Base-by-base conservation (phyloP, 2,797 vertebrate species). In the Hylomyscus alleni region DNA sequence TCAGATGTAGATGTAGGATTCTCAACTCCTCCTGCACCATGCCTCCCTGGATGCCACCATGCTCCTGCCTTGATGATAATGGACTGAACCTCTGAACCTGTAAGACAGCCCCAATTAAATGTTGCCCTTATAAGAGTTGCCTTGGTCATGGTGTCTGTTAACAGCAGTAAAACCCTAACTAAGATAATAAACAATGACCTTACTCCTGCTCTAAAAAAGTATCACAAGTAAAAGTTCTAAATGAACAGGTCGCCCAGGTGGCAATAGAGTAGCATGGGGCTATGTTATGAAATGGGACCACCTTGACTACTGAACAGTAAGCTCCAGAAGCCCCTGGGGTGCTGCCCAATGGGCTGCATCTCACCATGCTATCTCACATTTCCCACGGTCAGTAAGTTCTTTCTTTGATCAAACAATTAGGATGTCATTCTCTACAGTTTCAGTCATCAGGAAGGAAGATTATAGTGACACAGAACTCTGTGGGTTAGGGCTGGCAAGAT, bases 381-480 rank as follows among this genome's bases (percentile, higher is more conserved):
- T 82, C 4, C 15, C 14, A 13, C 29, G 6, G 44, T 90, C 60
- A 84, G 4, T 60, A 47, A 20, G 3, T 75, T 82, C 83, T 81
- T 54, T 44, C 40, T 96, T 84, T 65, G 76, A 52, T 54, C 83
- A 78, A 31, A 6, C 69, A 52, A 84, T 20, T 62, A 13, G 93
- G 84, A 72, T 58, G 67, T 22, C 19, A 13, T 80, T 62, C 91
- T 91, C 10, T 80, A 37, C 22, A 54, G 15, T 52, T 85, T 56
- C 78, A 76, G 89, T 91, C 56, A 85, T 76, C 52, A 69, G 1
- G 15, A 75, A 13, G 54, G 4, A 76, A 54, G 52, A 37, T 52
- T 84, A 78, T 20, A 78, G 13, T 76, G 67, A 96, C 58, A 62
- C 78, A 89, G 65, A 52, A 65, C n/a, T n/a, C n/a, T n/a, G n/a